Evolutionary conservation across 2,797 vertebrate species (phyloP).

Genomic region (Anguilla anguilla): DNA sequence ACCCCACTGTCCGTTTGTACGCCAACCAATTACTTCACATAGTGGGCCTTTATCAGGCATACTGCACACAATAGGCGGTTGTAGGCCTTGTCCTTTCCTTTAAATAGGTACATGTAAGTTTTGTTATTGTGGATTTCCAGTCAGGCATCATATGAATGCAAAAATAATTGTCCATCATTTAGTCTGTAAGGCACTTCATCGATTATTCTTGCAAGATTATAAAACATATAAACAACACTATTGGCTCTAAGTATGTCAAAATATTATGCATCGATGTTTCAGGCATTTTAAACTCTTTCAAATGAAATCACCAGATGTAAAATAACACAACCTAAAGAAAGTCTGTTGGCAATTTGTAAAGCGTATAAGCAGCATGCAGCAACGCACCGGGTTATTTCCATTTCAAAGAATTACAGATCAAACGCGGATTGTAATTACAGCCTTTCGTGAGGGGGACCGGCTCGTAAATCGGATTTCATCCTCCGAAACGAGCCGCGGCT

Average conservation of each 20-base stretch:
- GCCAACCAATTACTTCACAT: background rate
- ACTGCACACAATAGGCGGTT: background rate
- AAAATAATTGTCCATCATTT: background rate
- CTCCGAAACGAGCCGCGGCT: background rate
- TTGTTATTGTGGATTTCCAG: background rate
- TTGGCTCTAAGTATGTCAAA: background rate
- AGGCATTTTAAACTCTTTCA: background rate
- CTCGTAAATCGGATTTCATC: too few relatives aligned
- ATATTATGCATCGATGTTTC: background rate
- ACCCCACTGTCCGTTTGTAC: background rate
- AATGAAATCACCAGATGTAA: background rate
- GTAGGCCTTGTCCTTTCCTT: background rate
- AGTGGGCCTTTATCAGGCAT: background rate
- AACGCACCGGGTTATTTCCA: background rate
- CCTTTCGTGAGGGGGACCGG: background rate
- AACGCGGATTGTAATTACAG: slow-evolving; percentile 8
- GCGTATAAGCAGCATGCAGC: background rate
- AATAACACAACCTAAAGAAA: background rate
- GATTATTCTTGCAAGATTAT: background rate
- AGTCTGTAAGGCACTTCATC: background rate
- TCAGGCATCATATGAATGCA: background rate
- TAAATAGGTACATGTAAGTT: background rate
- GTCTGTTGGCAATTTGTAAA: background rate
- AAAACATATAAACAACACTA: background rate
- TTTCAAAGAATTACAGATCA: slow-evolving; percentile 9